These are phyloP conservation scores for Aurelia sp. DNA, from an alignment of 30 jellyfish, hydroid and myxozoan species.

Conservation along the genomic window DNA sequence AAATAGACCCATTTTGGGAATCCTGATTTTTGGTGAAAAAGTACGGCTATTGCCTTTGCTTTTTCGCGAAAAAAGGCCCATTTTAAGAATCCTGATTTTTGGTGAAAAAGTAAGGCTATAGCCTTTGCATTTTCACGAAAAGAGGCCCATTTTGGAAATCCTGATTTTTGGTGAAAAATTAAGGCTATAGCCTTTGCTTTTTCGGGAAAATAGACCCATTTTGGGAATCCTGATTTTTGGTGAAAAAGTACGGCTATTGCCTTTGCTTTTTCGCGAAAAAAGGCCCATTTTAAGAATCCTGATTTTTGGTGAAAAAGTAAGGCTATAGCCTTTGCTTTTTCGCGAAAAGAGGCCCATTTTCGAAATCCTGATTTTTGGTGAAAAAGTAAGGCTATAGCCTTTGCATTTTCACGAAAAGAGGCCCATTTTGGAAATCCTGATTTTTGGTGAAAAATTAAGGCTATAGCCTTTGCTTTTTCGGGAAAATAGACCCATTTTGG, in stretches of 20 bases:
- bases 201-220: background rate
- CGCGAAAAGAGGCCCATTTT: too few species aligned
- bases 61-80: background rate
- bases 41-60: background rate
- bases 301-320: too few species aligned
- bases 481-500: too few species aligned
- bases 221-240: background rate
- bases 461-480: too few species aligned
- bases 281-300: too few species aligned
- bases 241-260: background rate
- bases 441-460: too few species aligned
- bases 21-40: background rate
- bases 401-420: too few species aligned
- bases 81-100: background rate
- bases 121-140: background rate
- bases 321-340: too few species aligned
- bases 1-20: background rate
- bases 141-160: background rate
- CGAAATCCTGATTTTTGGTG: too few species aligned
- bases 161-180: background rate
- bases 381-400: too few species aligned
- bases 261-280: background rate
- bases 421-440: too few species aligned
- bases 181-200: conserved; percentile 2
- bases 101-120: background rate